A percentile compares a stretch with the other conserved stretches of the same genome.
phyloP scores from a whole-genome alignment of 2,113 vertebrate genomes.

The Malurus melanocephalus region DNA sequence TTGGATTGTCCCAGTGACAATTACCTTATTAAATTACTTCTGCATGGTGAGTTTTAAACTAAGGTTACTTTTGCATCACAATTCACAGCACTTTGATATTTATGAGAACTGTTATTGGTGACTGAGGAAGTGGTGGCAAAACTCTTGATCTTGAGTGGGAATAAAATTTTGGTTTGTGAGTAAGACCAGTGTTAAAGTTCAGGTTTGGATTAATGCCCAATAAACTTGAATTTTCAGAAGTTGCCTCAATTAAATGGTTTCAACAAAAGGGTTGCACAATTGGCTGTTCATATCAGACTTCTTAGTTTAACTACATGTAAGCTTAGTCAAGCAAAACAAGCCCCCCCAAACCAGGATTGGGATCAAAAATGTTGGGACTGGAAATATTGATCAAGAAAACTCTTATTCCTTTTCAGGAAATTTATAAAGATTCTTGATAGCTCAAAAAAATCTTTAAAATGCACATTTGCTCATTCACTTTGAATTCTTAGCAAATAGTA shows the following conservation, averaged over 20 bases:
- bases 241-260: not conserved
- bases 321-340: not conserved
- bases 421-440: not conserved
- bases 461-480: rapidly evolving
- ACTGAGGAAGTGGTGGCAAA: not conserved
- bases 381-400: not conserved
- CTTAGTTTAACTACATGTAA: not conserved
- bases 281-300: not conserved
- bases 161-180: not conserved
- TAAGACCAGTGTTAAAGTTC: not conserved
- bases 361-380: not conserved
- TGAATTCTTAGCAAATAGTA: not conserved
- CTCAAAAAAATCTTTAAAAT: not conserved
- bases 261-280: not conserved
- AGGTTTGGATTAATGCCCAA: not conserved
- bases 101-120: not conserved
- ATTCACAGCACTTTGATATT: not conserved
- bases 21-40: constrained; percentile 35
- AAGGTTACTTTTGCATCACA: not conserved
- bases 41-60: not conserved
- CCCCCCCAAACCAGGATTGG: rapidly evolving
- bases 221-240: not conserved
- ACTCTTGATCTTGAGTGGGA: not conserved
- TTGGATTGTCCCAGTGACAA: not conserved
- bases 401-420: not conserved